phyloP scores from a whole-genome alignment of 2,113 vertebrate species.

The Harpagus bidentatus region DNA sequence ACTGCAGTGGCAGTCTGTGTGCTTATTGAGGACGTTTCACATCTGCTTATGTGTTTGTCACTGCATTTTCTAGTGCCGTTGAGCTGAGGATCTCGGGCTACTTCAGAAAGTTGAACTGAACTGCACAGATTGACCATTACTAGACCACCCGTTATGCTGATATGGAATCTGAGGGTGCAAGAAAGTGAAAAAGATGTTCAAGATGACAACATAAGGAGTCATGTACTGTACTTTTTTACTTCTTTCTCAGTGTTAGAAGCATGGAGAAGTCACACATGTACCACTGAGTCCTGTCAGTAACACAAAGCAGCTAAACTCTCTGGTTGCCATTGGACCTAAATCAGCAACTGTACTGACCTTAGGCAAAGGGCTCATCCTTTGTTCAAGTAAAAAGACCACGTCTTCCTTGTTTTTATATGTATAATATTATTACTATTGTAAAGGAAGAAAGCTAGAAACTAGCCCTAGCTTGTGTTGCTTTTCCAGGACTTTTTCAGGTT shows the following conservation, averaged over 20 bases:
- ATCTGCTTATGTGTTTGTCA: accelerated
- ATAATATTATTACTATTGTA: background rate
- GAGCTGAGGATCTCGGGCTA: background rate
- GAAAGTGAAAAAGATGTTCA: background rate
- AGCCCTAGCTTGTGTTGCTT: background rate
- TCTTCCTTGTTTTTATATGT: background rate
- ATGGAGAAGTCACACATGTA: background rate
- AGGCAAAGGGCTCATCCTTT: background rate
- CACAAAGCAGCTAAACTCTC: background rate
- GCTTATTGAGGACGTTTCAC: background rate
- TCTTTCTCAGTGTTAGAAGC: background rate
- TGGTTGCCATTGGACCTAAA: background rate
- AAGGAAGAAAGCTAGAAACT: background rate
- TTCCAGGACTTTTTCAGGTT: background rate
- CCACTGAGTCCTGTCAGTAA: background rate
- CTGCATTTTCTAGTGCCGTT: background rate
- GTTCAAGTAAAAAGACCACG: background rate
- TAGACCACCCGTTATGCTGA: background rate
- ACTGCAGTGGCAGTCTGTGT: background rate
- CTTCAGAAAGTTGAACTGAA: background rate
- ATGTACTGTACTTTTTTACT: background rate
- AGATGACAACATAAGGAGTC: background rate
- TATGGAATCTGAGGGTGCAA: background rate
- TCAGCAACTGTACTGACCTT: background rate
- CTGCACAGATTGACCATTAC: background rate